A percentile compares a stretch with the other conserved stretches of the same genome.
These are phyloP conservation scores for Gallinago paraguaiae DNA, from an alignment of 2,113 vertebrate species.

Conservation along the genomic window DNA sequence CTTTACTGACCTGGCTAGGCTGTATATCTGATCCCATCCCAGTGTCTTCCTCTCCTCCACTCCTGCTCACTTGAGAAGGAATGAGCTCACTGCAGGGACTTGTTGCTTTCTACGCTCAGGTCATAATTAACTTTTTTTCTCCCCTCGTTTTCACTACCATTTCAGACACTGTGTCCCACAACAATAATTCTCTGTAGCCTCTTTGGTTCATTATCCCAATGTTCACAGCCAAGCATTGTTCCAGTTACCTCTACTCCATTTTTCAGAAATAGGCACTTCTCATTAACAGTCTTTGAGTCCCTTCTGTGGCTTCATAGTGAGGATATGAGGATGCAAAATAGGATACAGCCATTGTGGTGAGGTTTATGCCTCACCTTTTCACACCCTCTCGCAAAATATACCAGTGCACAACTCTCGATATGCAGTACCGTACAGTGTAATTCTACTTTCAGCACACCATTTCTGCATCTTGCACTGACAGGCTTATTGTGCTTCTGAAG, in stretches of 20 bases:
- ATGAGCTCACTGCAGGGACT: neutral
- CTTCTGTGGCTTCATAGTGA: neutral
- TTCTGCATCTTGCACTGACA: neutral
- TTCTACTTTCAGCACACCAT: neutral
- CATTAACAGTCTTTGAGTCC: neutral
- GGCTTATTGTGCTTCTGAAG: neutral
- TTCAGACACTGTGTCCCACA: neutral
- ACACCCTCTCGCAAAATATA: neutral
- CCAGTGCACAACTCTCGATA: fast-evolving
- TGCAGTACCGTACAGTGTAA: neutral
- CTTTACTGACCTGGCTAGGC: neutral
- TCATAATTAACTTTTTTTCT: neutral
- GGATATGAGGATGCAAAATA: neutral
- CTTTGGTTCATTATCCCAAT: neutral
- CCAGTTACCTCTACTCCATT: neutral
- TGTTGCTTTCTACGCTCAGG: fast-evolving
- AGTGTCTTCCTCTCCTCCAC: neutral
- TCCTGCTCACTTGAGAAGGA: neutral
- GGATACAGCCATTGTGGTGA: neutral
- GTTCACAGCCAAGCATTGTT: fast-evolving
- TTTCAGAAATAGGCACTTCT: neutral
- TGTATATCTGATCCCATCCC: neutral
- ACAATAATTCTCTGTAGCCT: neutral
- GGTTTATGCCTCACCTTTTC: neutral
- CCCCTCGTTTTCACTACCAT: neutral